These are phyloP conservation scores for Tiliacea citrago DNA, from an alignment of 2,888 invertebrate species.

Conservation along the genomic window DNA sequence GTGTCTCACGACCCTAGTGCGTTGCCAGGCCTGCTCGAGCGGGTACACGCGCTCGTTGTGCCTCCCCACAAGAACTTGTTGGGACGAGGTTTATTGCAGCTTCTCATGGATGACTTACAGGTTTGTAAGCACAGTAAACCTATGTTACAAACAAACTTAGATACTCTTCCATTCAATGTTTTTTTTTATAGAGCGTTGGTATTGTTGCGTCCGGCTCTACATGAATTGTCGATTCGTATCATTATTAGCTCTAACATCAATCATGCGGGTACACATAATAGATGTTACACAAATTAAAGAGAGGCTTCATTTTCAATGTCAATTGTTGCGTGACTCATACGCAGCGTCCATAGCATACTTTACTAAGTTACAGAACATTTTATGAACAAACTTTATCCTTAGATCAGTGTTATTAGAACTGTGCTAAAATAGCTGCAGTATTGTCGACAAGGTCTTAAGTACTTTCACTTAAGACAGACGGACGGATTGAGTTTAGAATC, in stretches of 20 bases:
- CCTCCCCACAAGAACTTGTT: constrained; percentile 85
- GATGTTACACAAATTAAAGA: constrained; percentile 51
- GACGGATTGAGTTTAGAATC: constrained; percentile 8
- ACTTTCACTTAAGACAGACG: constrained; percentile 47
- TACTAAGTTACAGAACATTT: constrained; percentile 7
- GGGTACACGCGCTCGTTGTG: constrained; percentile 92
- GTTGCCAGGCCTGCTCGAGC: constrained; percentile 92
- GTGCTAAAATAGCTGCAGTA: not conserved
- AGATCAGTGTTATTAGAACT: not conserved
- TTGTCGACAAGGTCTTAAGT: constrained; percentile 46
- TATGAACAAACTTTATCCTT: not conserved
- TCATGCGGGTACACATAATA: constrained; percentile 55
- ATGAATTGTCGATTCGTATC: constrained; percentile 44
- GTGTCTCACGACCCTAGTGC: constrained; percentile 93
- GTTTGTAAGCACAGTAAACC: constrained; percentile 69
- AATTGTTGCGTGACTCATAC: constrained; percentile 57
- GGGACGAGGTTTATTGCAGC: constrained; percentile 85
- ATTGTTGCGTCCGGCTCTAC: constrained; percentile 13
- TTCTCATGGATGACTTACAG: constrained; percentile 82
- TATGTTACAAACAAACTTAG: constrained; percentile 3
- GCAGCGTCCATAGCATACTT: constrained; percentile 10
- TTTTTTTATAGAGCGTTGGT: constrained; percentile 2
- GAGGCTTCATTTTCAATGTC: constrained; percentile 65
- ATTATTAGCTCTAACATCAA: constrained; percentile 31
- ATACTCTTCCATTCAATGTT: not conserved